phyloP scores from a whole-genome alignment of 2,888 invertebrate species.

The Caenorhabditis macrosperma region DNA sequence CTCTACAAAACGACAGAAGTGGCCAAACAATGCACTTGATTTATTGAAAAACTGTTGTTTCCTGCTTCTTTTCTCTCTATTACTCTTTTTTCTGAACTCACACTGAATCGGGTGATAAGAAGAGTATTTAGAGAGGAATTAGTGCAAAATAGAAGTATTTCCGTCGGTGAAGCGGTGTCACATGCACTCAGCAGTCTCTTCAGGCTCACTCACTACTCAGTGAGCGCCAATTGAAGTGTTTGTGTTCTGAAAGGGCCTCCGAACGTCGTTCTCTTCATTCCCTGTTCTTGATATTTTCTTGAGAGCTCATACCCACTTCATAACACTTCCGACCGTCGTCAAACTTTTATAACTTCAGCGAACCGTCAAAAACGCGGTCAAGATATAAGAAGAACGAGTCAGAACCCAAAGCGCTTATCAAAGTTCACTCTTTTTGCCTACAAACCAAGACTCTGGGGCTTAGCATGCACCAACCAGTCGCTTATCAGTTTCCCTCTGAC shows the following conservation, averaged over 20 bases:
- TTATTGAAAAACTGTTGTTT: constrained; percentile 14
- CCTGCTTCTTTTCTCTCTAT: constrained; percentile 14
- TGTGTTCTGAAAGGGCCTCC: too few relatives aligned
- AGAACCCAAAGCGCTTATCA: constrained; percentile 39
- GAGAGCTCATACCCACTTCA: constrained; percentile 4
- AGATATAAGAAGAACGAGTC: not conserved
- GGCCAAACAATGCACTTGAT: constrained; percentile 39
- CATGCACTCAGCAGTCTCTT: not conserved
- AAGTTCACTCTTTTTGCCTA: constrained; percentile 37
- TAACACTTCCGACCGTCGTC: constrained; percentile 21
- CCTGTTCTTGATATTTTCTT: constrained; percentile 12
- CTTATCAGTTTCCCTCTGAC: constrained; percentile 46
- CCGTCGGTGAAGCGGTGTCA: not conserved
- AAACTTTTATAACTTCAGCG: constrained; percentile 25
- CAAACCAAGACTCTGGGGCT: constrained; percentile 28
- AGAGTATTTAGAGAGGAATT: not conserved
- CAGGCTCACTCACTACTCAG: not conserved
- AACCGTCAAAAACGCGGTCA: not conserved
- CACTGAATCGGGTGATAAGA: not conserved
- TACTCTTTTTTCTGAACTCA: not conserved
- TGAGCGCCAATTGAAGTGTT: too few relatives aligned
- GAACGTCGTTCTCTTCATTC: too few relatives aligned
- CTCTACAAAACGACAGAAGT: constrained; percentile 1
- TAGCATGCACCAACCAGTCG: constrained; percentile 31
- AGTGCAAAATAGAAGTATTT: not conserved